Base-by-base conservation (phyloP, 2,113 vertebrate genomes). In the Spheniscus mendiculus region DNA sequence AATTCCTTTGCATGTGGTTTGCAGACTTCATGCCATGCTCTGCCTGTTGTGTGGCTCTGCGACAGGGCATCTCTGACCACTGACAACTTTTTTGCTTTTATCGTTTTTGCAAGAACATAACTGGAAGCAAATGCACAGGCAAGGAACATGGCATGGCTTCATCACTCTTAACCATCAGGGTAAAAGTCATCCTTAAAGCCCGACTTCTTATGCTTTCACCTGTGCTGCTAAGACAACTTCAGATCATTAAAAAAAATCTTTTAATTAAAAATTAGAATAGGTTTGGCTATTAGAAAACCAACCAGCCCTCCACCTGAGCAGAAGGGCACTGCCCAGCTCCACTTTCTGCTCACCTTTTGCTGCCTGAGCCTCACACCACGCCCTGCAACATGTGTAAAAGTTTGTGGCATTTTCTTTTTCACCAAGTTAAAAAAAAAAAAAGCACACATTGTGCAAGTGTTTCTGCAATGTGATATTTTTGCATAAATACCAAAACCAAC, bases 1-100 rank as follows among this genome's bases (percentile, higher is more conserved):
- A 23, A 53, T 80, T 67, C 94, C 62, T 82, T 21, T 56, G 76
- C 93, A 38, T 70, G 87, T 74, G 95, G 82, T 73, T 90, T 66
- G 53, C 91, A 95, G 86, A 15, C 82, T 87, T 83, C 12, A 15
- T 83, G 83, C 61, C 81, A 12, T 1, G 21, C 65, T 74, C 86
- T 77, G 94, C 88, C 79, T 44, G 65, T 63, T 66, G 58, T 3
- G 0, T 63, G 85, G 63, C 53, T 81, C 61, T 79, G 78, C 4
- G 13, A 36, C 66, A 40, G 26, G 59, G 52, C 83, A 38, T 9
- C 56, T 72, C 90, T 50, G 30, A 45, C 10, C 58, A 20, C 52
- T 25, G 30, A 29, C 79, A 67, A 7, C 15, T 63, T 15, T 38
- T 70, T 36, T 27, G 15, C 23, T 92, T 92, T 38, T 34, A 32